A percentile compares a stretch with the other conserved stretches of the same genome.
Conservation (phyloP, 2,888 invertebrate genomes). For the Strigamia transsilvanica region DNA sequence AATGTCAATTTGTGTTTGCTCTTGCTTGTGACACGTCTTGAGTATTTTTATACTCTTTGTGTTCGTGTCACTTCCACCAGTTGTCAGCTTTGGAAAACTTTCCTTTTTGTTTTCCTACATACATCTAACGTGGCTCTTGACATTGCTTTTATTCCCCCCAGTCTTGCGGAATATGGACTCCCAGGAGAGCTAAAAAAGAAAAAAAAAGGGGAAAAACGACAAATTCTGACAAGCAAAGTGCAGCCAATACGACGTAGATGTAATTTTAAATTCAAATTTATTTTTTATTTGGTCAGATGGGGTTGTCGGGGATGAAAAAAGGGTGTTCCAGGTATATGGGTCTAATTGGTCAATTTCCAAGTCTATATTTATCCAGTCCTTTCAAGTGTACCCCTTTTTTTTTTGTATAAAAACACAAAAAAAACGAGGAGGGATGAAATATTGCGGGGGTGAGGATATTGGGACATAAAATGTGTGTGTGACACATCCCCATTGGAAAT, state of each 20-base stretch:
- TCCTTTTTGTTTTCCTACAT: constrained; percentile 44
- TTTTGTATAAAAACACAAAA: not conserved
- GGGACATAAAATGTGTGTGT: constrained; percentile 1
- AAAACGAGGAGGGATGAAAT: not conserved
- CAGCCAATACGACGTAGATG: not conserved
- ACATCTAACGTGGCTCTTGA: constrained; percentile 28
- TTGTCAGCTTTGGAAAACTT: constrained; percentile 40
- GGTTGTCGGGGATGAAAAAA: not conserved
- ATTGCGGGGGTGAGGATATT: constrained; percentile 27
- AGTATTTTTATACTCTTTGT: constrained; percentile 43
- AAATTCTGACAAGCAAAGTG: constrained; percentile 28
- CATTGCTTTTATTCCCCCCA: constrained; percentile 18
- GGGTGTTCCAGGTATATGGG: constrained; percentile 24
- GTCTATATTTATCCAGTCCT: constrained; percentile 43
- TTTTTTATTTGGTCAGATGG: constrained; percentile 35
- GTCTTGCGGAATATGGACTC: not conserved
- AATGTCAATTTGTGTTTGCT: constrained; percentile 23
- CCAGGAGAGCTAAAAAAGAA: not conserved
- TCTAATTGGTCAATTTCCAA: constrained; percentile 40
- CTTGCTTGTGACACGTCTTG: constrained; percentile 29
- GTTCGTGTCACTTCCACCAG: constrained; percentile 36
- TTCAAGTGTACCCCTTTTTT: constrained; percentile 38
- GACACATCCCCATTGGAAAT: constrained; percentile 41
- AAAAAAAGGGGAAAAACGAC: not conserved
- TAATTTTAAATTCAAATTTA: not conserved